Evolutionary conservation across 2,888 invertebrate species (phyloP).

Genomic region (Sylvicola fuscatus): DNA sequence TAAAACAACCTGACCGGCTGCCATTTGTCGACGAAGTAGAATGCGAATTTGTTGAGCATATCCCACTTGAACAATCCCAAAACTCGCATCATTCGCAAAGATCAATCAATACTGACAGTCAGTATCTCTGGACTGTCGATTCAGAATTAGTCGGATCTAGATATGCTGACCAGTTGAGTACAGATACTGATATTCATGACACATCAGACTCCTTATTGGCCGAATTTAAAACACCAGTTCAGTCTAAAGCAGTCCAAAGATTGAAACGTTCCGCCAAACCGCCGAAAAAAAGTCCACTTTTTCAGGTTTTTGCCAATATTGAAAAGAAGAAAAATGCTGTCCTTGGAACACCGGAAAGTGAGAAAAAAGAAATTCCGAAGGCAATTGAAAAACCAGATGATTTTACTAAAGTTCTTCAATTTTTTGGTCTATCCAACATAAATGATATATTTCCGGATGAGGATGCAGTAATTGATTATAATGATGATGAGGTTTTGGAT

Average conservation of each 20-base stretch:
- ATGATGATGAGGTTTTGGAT: no score
- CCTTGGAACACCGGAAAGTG: neutral
- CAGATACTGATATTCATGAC: neutral
- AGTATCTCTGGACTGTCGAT: no score
- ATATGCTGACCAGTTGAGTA: conserved; percentile 6
- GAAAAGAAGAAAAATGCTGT: neutral
- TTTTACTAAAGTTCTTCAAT: conserved; percentile 15
- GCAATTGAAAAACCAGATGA: neutral
- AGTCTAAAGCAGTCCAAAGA: conserved; percentile 5
- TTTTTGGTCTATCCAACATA: conserved; percentile 28
- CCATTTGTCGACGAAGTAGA: no score
- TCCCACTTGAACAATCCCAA: no score
- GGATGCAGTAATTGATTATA: no score
- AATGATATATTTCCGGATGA: conserved; percentile 27
- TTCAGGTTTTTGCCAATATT: conserved; percentile 1
- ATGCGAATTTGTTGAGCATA: no score
- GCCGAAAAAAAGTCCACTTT: conserved; percentile 1
- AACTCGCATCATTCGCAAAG: no score
- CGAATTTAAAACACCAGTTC: conserved; percentile 1
- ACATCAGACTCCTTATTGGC: no score
- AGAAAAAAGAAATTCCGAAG: conserved; percentile 1
- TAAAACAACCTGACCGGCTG: no score
- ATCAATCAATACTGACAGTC: no score
- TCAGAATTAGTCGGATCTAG: conserved; percentile 2
- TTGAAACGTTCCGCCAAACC: neutral